phyloP scores from a whole-genome alignment of 92 coral and sea anemone species.

The Ricordea florida region DNA sequence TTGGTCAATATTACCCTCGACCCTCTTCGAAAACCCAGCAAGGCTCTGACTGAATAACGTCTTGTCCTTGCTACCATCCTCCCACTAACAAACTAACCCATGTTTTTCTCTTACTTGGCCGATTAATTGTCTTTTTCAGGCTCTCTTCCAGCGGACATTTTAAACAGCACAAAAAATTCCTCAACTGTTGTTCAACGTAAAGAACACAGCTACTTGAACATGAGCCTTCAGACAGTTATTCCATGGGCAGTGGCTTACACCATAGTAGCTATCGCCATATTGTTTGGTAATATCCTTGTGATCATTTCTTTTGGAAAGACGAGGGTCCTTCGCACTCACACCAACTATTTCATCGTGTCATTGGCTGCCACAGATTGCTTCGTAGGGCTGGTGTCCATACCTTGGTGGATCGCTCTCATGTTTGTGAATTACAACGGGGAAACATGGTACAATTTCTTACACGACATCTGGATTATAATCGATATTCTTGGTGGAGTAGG shows the following conservation, averaged over 20 bases:
- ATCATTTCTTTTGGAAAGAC: conserved; percentile 58
- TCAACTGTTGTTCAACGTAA: neutral
- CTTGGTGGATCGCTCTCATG: conserved; percentile 69
- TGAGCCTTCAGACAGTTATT: conserved; percentile 5
- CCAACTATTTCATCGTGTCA: conserved; percentile 74
- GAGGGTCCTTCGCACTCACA: conserved; percentile 54
- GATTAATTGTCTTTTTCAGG: too few relatives aligned
- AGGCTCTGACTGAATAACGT: too few relatives aligned
- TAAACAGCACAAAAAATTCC: neutral
- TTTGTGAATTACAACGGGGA: conserved; percentile 30
- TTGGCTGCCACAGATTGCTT: conserved; percentile 66
- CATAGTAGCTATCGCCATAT: conserved; percentile 41
- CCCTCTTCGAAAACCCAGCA: too few relatives aligned
- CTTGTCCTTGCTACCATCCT: too few relatives aligned
- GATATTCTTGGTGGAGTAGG: conserved; percentile 78
- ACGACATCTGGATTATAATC: conserved; percentile 66
- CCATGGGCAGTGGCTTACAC: conserved; percentile 57
- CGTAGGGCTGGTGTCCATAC: conserved; percentile 68
- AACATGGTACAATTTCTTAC: conserved; percentile 48
- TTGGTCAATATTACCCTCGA: too few relatives aligned
- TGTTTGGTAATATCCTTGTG: conserved; percentile 64
- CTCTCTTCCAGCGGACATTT: neutral
- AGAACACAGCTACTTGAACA: neutral
- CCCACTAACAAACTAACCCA: too few relatives aligned
- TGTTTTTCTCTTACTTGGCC: too few relatives aligned